Conservation (phyloP, 2,113 vertebrate genomes). For the Rhineura floridana region DNA sequence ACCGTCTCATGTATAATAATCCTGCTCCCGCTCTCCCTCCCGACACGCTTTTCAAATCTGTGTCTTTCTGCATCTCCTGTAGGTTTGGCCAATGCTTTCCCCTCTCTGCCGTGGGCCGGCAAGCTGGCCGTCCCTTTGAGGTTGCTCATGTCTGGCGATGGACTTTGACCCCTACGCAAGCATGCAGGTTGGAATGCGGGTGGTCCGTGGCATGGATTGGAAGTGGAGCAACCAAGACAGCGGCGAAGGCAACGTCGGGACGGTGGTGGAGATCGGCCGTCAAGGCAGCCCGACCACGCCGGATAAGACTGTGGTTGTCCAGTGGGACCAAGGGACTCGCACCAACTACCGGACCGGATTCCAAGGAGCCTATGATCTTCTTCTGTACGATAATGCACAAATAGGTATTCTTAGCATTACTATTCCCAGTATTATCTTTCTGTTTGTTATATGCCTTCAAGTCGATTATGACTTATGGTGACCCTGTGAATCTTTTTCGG, state of each 20-base stretch:
- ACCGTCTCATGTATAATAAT: no score
- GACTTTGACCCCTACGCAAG: constrained; percentile 78
- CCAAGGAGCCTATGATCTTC: constrained; percentile 93
- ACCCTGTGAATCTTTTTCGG: no score
- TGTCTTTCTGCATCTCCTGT: not conserved
- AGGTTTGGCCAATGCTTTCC: constrained; percentile 50
- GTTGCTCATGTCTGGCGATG: constrained; percentile 45
- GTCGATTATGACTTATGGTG: no score
- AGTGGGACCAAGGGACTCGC: constrained; percentile 97
- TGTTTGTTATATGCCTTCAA: no score
- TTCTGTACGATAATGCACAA: constrained; percentile 97
- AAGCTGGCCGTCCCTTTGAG: not conserved
- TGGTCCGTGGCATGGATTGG: constrained; percentile 95
- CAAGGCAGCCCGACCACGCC: constrained; percentile 96
- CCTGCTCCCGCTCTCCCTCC: no score
- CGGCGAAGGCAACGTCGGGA: constrained; percentile 94
- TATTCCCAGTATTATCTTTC: no score
- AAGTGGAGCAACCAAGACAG: constrained; percentile 97
- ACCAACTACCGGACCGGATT: constrained; percentile 98
- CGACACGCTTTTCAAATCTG: no score
- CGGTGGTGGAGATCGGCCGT: constrained; percentile 95
- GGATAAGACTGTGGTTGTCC: constrained; percentile 95
- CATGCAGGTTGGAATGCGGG: constrained; percentile 98
- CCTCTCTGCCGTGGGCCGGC: not conserved
- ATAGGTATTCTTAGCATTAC: constrained; percentile 85